phyloP scores from a whole-genome alignment of 2,888 invertebrate genomes.

The Limnephilus rhombicus region DNA sequence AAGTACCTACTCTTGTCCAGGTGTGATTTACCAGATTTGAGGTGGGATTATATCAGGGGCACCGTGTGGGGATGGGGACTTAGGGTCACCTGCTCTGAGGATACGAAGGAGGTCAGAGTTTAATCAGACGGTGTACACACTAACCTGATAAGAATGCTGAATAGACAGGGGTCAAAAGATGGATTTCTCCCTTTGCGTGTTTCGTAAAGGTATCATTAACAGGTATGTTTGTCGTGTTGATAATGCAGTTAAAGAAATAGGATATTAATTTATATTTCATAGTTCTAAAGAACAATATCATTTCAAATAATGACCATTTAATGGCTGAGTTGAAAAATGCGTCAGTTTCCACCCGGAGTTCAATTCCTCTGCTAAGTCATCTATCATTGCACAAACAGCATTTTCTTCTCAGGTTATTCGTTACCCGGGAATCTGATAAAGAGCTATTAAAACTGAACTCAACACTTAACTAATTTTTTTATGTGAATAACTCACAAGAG shows the following conservation, averaged over 20 bases:
- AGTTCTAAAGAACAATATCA: not conserved
- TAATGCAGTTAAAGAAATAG: not conserved
- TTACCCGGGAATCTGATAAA: no score
- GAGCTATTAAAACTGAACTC: not conserved
- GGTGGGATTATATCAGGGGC: not conserved
- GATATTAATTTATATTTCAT: not conserved
- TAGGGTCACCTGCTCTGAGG: not conserved
- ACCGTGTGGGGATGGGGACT: not conserved
- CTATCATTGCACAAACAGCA: no score
- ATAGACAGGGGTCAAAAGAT: not conserved
- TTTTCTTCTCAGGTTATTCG: no score
- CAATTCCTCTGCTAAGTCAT: no score
- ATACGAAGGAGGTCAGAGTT: not conserved
- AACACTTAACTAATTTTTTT: no score
- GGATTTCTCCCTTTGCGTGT: not conserved
- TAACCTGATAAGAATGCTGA: not conserved
- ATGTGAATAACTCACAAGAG: no score
- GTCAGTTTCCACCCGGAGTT: no score
- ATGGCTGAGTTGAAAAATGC: no score
- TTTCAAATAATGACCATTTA: no score
- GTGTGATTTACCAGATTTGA: not conserved
- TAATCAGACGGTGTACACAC: not conserved
- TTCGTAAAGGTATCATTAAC: not conserved
- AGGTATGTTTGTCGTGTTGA: not conserved
- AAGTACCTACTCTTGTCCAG: not conserved